Evolutionary conservation across 2,113 vertebrate genomes (phyloP).

Genomic region (Cnemophilus loriae): DNA sequence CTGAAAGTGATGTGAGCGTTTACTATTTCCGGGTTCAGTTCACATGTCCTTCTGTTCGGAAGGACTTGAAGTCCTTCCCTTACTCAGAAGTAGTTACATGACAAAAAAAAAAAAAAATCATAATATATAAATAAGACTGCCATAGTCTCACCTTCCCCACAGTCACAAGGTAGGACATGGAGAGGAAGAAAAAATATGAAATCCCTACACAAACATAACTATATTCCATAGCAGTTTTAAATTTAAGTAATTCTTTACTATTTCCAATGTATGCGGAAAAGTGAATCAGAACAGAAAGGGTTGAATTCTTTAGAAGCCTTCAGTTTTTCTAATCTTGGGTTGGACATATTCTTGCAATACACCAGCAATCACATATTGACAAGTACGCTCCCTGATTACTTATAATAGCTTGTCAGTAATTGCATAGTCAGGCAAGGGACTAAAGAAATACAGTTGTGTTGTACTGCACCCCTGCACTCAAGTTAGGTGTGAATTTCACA

Average conservation of each 20-base stretch:
- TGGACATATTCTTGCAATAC: neutral
- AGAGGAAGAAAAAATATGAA: neutral
- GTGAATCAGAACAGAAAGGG: neutral
- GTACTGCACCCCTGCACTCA: neutral
- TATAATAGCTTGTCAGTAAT: neutral
- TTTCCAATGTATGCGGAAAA: neutral
- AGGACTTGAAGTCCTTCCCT: neutral
- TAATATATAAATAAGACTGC: neutral
- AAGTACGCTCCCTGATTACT: neutral
- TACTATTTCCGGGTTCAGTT: neutral
- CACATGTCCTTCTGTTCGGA: neutral
- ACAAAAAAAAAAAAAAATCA: neutral
- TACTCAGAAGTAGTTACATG: neutral
- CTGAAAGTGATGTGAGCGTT: neutral
- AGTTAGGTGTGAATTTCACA: neutral
- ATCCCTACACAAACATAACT: neutral
- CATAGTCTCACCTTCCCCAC: neutral
- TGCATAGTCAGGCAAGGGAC: neutral
- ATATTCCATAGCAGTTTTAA: neutral
- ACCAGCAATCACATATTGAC: neutral
- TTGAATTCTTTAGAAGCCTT: neutral
- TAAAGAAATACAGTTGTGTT: neutral
- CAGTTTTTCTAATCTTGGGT: neutral
- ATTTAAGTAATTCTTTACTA: neutral
- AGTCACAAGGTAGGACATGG: neutral